Evolutionary conservation across 1,140 invertebrate genomes (phyloP).

Genomic region (Stegodyphus mimosarum): DNA sequence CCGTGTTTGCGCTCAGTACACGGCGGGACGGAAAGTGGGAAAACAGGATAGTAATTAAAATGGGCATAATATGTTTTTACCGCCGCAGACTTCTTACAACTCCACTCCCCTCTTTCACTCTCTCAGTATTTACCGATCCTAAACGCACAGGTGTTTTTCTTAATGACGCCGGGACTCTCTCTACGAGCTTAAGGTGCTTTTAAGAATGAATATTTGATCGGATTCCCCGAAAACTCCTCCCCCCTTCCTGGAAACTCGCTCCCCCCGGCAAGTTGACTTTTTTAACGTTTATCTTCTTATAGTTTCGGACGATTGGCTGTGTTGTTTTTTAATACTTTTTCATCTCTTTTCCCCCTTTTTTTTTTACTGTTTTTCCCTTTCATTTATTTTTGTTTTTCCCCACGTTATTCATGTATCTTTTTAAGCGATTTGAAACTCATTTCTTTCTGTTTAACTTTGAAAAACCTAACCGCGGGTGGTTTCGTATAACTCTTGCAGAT

Average conservation of each 20-base stretch:
- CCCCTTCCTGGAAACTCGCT: background rate
- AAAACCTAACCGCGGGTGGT: slow-evolving; percentile 57
- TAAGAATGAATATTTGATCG: slow-evolving; percentile 60
- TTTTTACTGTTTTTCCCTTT: slow-evolving; percentile 15
- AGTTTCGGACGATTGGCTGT: slow-evolving; percentile 44
- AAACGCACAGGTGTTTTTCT: slow-evolving; percentile 59
- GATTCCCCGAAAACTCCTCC: slow-evolving; percentile 12
- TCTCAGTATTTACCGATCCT: slow-evolving; percentile 56
- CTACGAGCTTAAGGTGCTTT: slow-evolving; percentile 57
- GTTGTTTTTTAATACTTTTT: slow-evolving; percentile 44
- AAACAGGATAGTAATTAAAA: slow-evolving; percentile 60
- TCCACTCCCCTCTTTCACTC: slow-evolving; percentile 19
- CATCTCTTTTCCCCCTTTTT: background rate
- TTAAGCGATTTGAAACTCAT: slow-evolving; percentile 51
- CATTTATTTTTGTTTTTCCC: background rate
- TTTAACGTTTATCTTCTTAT: slow-evolving; percentile 54
- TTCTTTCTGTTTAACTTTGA: slow-evolving; percentile 57
- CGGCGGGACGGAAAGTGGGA: slow-evolving; percentile 19
- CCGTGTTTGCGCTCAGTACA: slow-evolving; percentile 54
- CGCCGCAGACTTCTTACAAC: slow-evolving; percentile 52
- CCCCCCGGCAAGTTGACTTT: slow-evolving; percentile 25
- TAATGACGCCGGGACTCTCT: slow-evolving; percentile 45
- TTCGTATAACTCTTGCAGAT: slow-evolving; percentile 10
- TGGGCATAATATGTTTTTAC: slow-evolving; percentile 61
- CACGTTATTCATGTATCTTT: slow-evolving; percentile 26